Evolutionary conservation across 92 coral and sea anemone genomes (phyloP), one percentile per base, ranked within the genome.

Genomic region (Porites cylindrica): DNA sequence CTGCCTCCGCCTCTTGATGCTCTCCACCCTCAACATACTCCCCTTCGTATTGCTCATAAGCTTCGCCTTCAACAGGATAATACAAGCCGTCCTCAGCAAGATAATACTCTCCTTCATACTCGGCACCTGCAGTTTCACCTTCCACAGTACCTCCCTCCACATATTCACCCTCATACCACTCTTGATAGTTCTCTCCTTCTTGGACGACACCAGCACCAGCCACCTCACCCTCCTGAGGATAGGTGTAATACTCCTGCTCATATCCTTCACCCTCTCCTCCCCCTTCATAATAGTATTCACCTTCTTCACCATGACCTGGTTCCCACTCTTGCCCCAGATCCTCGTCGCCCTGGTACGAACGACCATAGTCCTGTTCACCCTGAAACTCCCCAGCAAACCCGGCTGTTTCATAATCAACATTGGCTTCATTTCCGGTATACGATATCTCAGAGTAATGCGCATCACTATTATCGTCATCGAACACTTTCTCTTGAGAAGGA

Each of bases 21-120:
- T 23, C 72, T 62, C 51, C 92, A 26, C 88, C 93, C 53, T 89
- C 91, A 8, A 58, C 73, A 72, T 86, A 92, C 51, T 89, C 92
- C 21, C 93, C 95, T 78, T 89, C 91, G 72, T 89, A 82, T 26
- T 82, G 65, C 67, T 76, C 82, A 76, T 85, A 85, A 17, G 14
- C 83, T 63, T 85, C 82, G 9, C 76, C 70, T 32, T 75, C 77
- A 1, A 75, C 88, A 64, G 82, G 82, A n/a, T 86, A 78, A 70
- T 71, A 78, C 32, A 62, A 24, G 10, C 82, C 78, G 61, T 86
- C 90, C 79, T 86, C 88, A 8, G 76, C 88, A 16, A 76, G 79
- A 52, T 85, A 85, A 52, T 76, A 86, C 62, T 84, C 78, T 24
- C 82, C 80, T 2, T 80, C 87, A 29, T 73, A 67, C 51, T 26